Base-by-base conservation (phyloP, 2,113 vertebrate genomes). In the Cryptotis parvus region DNA sequence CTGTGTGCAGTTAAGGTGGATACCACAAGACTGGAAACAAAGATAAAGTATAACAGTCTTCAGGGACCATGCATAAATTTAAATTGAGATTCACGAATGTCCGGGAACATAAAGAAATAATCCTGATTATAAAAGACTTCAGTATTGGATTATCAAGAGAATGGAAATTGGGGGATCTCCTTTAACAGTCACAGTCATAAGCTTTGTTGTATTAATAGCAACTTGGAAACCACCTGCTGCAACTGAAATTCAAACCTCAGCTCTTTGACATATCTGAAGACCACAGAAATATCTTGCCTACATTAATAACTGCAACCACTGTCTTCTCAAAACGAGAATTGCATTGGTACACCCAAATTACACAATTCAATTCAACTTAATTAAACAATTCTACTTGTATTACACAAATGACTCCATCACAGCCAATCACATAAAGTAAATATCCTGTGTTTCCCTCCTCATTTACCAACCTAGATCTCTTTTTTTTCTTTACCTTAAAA, bases 401-500 rank as follows among this genome's bases (percentile, higher is more conserved):
- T 55, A 55, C 52, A 55, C 3, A 18, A 22, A 20, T 18, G 69
- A 75, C 3, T 68, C 37, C 12, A 3, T 52, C 58, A 31, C 22
- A 41, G 3, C 4, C 8, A 24, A 81, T 29, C 31, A 45, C 58
- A 68, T 15, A 18, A 65, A 95, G n/a, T 8, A 72, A 85, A 58
- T 29, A 1, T 86, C 41, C 65, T 82, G 0, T 45, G 70, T 69
- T 74, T 82, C 20, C 68, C 39, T 89, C 55, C 31, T 55, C 45
- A 74, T 73, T 72, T 6, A 52, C 31, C 1, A n/a, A 49, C 9
- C 24, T 14, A 78, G 16, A 90, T 63, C n/a, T 45, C 79, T 92
- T 35, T 87, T 69, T n/a, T 70, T 79, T 93, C 33, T 87, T 77
- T 20, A 55, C 31, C 35, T 45, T 24, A 45, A 82, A 77, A 73